Percentiles rank a stretch among this genome's conserved stretches.
Conservation (phyloP, 64 coral and sea anemone genomes). For the Porites australiensis region DNA sequence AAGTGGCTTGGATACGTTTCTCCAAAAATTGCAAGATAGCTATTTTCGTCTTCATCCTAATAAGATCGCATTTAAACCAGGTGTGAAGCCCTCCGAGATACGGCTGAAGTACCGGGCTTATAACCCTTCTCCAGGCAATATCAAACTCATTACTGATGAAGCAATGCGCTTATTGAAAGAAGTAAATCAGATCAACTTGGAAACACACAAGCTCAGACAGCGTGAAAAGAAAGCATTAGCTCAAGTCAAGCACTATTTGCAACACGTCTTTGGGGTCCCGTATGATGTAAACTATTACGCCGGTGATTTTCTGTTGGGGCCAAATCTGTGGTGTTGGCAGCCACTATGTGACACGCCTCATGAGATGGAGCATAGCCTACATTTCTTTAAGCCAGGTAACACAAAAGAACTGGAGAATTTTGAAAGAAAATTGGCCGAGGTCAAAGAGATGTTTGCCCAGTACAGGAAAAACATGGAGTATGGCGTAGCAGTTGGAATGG, state of each 20-base stretch:
- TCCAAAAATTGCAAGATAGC: conserved; percentile 85
- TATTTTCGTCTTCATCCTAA: conserved; percentile 81
- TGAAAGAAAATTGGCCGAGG: conserved; percentile 36
- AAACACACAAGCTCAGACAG: conserved; percentile 70
- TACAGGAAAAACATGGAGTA: conserved; percentile 73
- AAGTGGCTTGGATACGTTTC: conserved; percentile 66
- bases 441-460: conserved; percentile 57
- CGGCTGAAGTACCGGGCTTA: conserved; percentile 73
- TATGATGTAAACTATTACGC: conserved; percentile 86
- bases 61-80: conserved; percentile 32
- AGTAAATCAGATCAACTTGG: conserved; percentile 56
- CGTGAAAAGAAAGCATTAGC: conserved; percentile 85
- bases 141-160: conserved; percentile 78
- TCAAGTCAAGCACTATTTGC: conserved; percentile 84
- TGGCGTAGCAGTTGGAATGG: conserved; percentile 78
- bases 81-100: conserved; percentile 46
- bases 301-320: conserved; percentile 85
- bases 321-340: conserved; percentile 91
- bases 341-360: conserved; percentile 41
- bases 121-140: conserved; percentile 73
- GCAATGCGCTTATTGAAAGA: conserved; percentile 68
- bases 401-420: conserved; percentile 68
- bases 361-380: conserved; percentile 22
- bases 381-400: conserved; percentile 52
- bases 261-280: conserved; percentile 75